A percentile compares a stretch with the other conserved stretches of the same genome.
These are phyloP conservation scores for Myrmecophaga tridactyla DNA, from an alignment of 2,113 vertebrate genomes.

Conservation along the genomic window DNA sequence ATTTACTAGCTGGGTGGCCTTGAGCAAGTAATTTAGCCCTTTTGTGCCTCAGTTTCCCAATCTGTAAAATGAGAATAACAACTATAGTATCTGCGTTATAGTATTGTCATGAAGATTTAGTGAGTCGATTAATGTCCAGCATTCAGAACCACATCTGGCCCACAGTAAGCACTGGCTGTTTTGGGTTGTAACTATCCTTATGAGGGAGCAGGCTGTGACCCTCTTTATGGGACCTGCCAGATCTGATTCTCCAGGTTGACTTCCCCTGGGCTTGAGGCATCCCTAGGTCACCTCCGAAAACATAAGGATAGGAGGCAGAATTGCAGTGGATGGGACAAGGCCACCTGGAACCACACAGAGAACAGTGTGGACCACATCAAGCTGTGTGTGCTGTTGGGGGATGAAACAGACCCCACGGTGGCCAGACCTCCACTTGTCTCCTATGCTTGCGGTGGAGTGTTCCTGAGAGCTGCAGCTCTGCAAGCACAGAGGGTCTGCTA, in stretches of 20 bases:
- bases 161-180: not conserved
- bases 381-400: not conserved
- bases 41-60: slow-evolving; percentile 12
- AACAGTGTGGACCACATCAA: not conserved
- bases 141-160: not conserved
- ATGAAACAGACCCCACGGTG: no score
- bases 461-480: not conserved
- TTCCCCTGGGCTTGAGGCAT: not conserved
- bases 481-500: not conserved
- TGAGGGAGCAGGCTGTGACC: not conserved
- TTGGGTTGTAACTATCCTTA: not conserved
- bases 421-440: no score
- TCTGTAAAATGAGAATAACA: slow-evolving; percentile 18
- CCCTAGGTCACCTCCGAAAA: not conserved
- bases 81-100: not conserved
- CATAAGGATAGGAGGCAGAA: not conserved
- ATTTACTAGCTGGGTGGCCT: not conserved
- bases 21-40: not conserved
- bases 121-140: not conserved
- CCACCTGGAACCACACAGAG: not conserved
- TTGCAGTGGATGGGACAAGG: not conserved
- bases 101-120: not conserved
- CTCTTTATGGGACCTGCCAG: not conserved
- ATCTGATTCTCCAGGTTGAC: not conserved
- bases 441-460: not conserved